These are phyloP conservation scores for Myrmecophaga tridactyla DNA, from an alignment of 2,113 vertebrate genomes.

Conservation along the genomic window DNA sequence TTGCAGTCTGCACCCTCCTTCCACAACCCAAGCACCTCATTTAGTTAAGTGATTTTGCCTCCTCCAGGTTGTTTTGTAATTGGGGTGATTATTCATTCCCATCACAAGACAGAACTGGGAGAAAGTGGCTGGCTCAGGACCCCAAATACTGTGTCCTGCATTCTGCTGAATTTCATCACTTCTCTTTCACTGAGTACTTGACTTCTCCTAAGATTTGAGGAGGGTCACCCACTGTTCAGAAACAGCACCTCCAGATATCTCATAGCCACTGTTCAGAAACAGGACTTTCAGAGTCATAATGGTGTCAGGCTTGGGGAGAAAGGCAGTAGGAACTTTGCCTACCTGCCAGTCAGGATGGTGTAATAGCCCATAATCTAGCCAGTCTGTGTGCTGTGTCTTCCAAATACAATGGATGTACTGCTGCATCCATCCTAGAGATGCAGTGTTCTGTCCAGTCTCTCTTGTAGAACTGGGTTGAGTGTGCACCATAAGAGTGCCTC, in stretches of 20 bases:
- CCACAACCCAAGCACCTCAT: slow-evolving; percentile 52
- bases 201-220: neutral
- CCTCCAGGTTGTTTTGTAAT: slow-evolving; percentile 65
- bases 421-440: too few species aligned
- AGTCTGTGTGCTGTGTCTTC: neutral
- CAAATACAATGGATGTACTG: neutral
- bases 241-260: neutral
- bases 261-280: neutral
- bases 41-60: slow-evolving; percentile 71
- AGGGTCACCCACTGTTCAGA: neutral
- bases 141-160: neutral
- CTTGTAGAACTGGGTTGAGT: neutral
- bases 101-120: slow-evolving; percentile 40
- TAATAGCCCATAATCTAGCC: too few species aligned
- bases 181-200: neutral
- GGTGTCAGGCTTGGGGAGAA: neutral
- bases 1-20: slow-evolving; percentile 20
- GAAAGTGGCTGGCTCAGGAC: slow-evolving; percentile 21
- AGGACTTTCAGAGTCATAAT: too few species aligned
- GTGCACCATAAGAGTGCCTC: neutral
- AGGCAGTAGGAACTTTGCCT: neutral
- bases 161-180: neutral
- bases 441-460: neutral
- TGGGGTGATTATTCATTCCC: slow-evolving; percentile 71
- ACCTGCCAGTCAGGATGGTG: neutral